Evolutionary conservation across 2,113 vertebrate species (phyloP).

Genomic region (Coregonus clupeaformis): DNA sequence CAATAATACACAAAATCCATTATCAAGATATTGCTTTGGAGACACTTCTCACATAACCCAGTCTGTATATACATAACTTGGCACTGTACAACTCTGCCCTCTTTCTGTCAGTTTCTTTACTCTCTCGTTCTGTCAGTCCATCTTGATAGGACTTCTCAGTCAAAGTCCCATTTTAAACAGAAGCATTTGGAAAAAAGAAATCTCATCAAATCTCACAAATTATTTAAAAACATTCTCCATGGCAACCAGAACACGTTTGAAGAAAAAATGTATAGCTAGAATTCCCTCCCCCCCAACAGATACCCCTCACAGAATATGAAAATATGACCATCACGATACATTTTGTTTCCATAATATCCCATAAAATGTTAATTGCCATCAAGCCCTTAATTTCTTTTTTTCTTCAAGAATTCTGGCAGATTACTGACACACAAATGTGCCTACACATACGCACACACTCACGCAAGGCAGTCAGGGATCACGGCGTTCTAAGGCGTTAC

Average conservation of each 20-base stretch:
- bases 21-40: conserved; percentile 83
- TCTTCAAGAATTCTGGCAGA: conserved; percentile 62
- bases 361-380: conserved; percentile 74
- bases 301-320: conserved; percentile 68
- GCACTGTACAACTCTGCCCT: conserved; percentile 76
- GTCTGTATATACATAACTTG: conserved; percentile 80
- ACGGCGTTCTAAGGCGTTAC: conserved; percentile 75
- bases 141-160: conserved; percentile 53
- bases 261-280: conserved; percentile 38
- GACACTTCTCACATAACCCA: conserved; percentile 74
- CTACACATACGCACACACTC: conserved; percentile 33
- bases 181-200: conserved; percentile 53
- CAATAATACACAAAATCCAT: conserved; percentile 80
- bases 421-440: conserved; percentile 58
- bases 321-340: conserved; percentile 74
- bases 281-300: conserved; percentile 53
- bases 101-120: conserved; percentile 46
- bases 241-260: conserved; percentile 65
- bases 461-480: conserved; percentile 65
- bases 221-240: conserved; percentile 71
- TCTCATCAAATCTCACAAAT: conserved; percentile 68
- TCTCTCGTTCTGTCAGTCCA: conserved; percentile 39
- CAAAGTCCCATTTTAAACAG: conserved; percentile 53
- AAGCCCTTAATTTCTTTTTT: conserved; percentile 66
- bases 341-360: conserved; percentile 69